These are phyloP conservation scores for Macrosiphum euphorbiae DNA, from an alignment of 2,888 invertebrate genomes.

Conservation along the genomic window DNA sequence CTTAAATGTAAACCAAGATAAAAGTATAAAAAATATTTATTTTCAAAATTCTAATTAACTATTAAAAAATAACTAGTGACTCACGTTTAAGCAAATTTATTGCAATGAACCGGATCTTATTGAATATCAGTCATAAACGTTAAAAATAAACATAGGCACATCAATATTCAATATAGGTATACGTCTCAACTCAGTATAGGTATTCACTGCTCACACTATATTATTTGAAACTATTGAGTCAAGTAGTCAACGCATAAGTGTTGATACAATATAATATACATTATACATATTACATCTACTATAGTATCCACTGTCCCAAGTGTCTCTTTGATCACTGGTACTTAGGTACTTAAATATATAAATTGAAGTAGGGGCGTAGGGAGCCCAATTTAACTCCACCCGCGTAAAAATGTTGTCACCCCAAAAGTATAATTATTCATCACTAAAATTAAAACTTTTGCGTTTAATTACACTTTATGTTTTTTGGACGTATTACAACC, in stretches of 20 bases:
- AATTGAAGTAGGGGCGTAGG: not conserved
- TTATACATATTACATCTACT: not conserved
- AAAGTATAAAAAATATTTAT: not conserved
- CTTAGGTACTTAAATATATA: not conserved
- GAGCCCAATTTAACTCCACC: not conserved
- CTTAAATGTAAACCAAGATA: not conserved
- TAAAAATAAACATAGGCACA: not conserved
- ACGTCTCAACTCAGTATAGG: not conserved
- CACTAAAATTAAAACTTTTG: not conserved
- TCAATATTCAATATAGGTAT: not conserved
- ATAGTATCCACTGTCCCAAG: not conserved
- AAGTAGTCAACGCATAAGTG: not conserved
- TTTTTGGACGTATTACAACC: not conserved
- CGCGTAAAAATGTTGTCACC: not conserved
- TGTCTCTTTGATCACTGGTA: not conserved
- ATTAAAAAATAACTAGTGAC: not conserved
- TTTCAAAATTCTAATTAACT: not conserved
- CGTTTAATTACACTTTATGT: not conserved
- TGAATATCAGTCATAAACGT: not conserved
- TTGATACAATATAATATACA: not conserved
- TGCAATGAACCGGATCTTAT: not conserved
- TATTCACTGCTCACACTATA: not conserved
- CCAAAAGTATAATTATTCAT: not conserved
- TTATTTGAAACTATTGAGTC: not conserved
- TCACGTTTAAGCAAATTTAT: not conserved